Percentiles rank a stretch among this genome's conserved stretches.
Evolutionary conservation across 2,888 invertebrate genomes (phyloP).

Genomic region (Gibbula magus): DNA sequence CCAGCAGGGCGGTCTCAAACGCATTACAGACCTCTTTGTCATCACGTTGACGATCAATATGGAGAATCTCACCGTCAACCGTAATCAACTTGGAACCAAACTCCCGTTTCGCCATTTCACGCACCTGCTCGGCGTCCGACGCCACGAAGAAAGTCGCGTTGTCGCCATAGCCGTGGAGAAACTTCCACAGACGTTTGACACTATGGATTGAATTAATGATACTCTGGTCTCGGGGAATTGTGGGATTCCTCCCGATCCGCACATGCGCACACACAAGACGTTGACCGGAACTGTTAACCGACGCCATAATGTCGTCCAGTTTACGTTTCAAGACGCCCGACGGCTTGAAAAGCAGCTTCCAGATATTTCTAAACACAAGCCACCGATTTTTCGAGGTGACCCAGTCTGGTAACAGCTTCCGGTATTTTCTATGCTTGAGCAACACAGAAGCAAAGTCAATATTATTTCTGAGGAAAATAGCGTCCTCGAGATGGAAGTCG

Average conservation of each 20-base stretch:
- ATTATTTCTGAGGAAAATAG: constrained; percentile 28
- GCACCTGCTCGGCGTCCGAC: constrained; percentile 25
- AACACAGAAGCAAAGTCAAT: constrained; percentile 6
- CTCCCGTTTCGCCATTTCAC: constrained; percentile 3
- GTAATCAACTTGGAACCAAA: constrained; percentile 26
- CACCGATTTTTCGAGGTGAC: background rate
- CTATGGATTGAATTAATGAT: constrained; percentile 6
- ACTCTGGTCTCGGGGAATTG: constrained; percentile 26
- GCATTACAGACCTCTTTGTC: background rate
- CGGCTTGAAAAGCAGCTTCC: constrained; percentile 13
- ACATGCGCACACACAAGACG: constrained; percentile 35
- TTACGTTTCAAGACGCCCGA: background rate
- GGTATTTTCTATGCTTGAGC: constrained; percentile 18
- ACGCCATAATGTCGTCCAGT: constrained; percentile 4
- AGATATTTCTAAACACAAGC: constrained; percentile 15
- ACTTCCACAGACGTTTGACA: background rate
- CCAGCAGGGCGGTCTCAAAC: constrained; percentile 8
- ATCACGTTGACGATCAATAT: constrained; percentile 12
- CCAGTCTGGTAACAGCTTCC: background rate
- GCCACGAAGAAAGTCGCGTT: constrained; percentile 22
- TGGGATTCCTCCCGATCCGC: constrained; percentile 31
- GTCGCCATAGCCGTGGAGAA: background rate
- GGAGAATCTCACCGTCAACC: constrained; percentile 21
- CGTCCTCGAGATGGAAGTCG: constrained; percentile 17
- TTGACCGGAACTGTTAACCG: background rate